Evolutionary conservation across 2,888 invertebrate genomes (phyloP).

Genomic region (Morpho achilles): DNA sequence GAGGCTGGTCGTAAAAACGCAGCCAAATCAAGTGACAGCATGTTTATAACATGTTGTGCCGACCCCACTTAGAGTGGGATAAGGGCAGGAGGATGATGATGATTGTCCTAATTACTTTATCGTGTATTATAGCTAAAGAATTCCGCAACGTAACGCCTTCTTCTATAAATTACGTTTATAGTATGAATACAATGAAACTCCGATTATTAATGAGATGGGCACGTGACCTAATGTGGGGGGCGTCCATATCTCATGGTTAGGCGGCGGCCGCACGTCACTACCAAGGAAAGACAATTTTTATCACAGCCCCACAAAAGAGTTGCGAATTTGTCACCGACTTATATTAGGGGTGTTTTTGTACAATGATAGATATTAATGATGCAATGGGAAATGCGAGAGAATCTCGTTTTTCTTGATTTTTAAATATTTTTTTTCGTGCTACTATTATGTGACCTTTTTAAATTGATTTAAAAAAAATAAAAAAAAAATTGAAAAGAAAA

Average conservation of each 20-base stretch:
- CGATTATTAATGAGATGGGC: constrained; percentile 42
- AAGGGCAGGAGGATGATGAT: too few species aligned
- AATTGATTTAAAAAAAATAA: too few species aligned
- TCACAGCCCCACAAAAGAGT: constrained; percentile 70
- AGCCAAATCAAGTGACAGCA: too few species aligned
- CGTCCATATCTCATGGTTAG: constrained; percentile 74
- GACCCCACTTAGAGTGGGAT: too few species aligned
- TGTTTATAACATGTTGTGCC: too few species aligned
- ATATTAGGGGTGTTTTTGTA: constrained; percentile 49
- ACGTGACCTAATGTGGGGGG: constrained; percentile 44
- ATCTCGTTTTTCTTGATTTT: constrained; percentile 31
- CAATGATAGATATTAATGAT: constrained; percentile 63
- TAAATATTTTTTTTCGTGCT: background rate
- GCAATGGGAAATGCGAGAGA: constrained; percentile 24
- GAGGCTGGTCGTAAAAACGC: too few species aligned
- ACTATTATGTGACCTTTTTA: too few species aligned
- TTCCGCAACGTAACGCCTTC: too few species aligned
- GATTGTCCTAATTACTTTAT: too few species aligned
- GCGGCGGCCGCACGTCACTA: constrained; percentile 41
- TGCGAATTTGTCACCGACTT: constrained; percentile 71
- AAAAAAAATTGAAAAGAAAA: too few species aligned
- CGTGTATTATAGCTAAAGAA: too few species aligned
- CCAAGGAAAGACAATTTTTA: constrained; percentile 69
- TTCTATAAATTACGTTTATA: background rate
- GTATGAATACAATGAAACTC: constrained; percentile 8